Conservation (phyloP, 2,797 vertebrate genomes). For the Parauchenoglanis punctatus region DNA sequence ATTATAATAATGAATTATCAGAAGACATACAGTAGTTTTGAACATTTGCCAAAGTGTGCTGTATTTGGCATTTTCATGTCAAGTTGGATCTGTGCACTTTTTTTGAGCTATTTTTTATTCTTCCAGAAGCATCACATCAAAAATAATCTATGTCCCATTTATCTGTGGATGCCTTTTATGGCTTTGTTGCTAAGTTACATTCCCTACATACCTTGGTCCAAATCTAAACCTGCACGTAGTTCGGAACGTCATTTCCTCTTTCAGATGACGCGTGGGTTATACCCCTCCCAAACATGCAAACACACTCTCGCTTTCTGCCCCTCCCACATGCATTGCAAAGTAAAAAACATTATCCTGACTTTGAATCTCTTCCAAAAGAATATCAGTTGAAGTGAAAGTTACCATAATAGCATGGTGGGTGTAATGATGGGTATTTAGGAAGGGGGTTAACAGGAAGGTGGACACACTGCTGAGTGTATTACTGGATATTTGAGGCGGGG, state of each 20-base stretch:
- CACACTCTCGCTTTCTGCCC: not conserved
- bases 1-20: not conserved
- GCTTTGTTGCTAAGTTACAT: slow-evolving; percentile 11
- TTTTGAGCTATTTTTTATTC: not conserved
- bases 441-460: not conserved
- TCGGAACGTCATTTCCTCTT: slow-evolving; percentile 11
- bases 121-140: not conserved
- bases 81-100: not conserved
- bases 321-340: not conserved
- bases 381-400: slow-evolving; percentile 12
- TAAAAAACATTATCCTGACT: slow-evolving; percentile 14
- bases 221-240: slow-evolving; percentile 21
- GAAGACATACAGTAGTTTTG: too few species aligned
- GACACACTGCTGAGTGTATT: not conserved
- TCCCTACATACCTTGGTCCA: not conserved
- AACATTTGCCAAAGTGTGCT: not conserved
- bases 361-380: slow-evolving; percentile 16
- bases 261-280: not conserved
- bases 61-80: not conserved
- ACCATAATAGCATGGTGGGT: not conserved
- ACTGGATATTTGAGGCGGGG: not conserved
- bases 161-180: slow-evolving; percentile 27
- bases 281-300: not conserved
- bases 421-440: not conserved
- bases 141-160: not conserved